Percentiles rank a stretch among this genome's conserved stretches.
Conservation (phyloP, 2,797 vertebrate species). For the Podarcis lilfordi region DNA sequence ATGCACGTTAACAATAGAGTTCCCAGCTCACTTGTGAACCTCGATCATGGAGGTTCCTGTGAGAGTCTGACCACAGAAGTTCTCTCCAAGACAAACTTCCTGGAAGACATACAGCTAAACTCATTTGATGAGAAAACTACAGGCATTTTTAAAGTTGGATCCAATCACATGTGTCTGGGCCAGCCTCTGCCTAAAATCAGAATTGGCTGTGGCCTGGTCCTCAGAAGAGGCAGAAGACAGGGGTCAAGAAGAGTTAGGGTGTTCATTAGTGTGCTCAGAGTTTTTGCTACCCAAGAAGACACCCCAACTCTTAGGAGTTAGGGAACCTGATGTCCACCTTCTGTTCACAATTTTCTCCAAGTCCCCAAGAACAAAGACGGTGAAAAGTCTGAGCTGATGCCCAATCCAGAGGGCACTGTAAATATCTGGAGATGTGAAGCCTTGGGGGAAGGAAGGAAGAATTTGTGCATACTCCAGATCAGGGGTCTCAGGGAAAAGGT, state of each 20-base stretch:
- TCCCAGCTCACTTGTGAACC: background rate
- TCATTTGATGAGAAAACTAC: background rate
- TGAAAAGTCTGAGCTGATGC: background rate
- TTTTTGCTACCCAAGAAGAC: background rate
- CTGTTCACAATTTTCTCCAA: background rate
- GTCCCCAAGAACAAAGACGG: background rate
- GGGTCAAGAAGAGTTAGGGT: background rate
- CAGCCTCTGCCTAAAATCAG: background rate
- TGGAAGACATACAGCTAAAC: background rate
- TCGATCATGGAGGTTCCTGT: background rate
- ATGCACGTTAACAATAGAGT: too few relatives aligned
- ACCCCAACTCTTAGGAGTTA: fast-evolving
- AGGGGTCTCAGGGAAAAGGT: too few relatives aligned
- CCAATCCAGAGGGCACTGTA: background rate
- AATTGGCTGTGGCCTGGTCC: background rate
- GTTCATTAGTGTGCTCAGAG: background rate
- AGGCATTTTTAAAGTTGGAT: background rate
- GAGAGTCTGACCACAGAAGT: background rate
- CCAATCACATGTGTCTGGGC: background rate
- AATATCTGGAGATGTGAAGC: background rate
- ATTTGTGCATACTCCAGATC: background rate
- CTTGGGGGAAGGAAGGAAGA: background rate
- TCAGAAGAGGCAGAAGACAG: background rate
- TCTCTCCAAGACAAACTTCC: background rate
- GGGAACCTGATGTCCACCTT: background rate